A percentile compares a stretch with the other conserved stretches of the same genome.
These are phyloP conservation scores for Chouioia cunea DNA, from an alignment of 2,888 invertebrate genomes.

Conservation along the genomic window DNA sequence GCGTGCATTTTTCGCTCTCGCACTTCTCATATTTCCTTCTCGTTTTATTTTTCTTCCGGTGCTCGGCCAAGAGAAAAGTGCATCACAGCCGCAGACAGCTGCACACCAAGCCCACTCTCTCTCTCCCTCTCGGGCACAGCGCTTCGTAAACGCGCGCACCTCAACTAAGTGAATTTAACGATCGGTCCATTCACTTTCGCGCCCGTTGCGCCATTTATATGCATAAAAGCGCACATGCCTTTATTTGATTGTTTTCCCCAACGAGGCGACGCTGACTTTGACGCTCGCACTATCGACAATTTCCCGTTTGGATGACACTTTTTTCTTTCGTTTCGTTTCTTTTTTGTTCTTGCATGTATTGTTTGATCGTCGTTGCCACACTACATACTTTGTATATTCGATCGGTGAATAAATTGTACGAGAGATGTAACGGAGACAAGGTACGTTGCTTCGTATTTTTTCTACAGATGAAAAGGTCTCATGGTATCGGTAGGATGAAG, in stretches of 20 bases:
- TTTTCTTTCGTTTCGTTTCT: too few species aligned
- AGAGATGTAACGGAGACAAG: too few species aligned
- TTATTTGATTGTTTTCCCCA: constrained; percentile 41
- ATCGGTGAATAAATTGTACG: neutral
- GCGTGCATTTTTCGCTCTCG: constrained; percentile 38
- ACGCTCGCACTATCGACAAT: too few species aligned
- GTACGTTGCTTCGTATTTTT: too few species aligned
- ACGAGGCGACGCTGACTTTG: neutral
- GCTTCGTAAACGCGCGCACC: constrained; percentile 11
- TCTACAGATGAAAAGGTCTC: too few species aligned
- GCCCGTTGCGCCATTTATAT: neutral
- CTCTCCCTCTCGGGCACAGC: constrained; percentile 4
- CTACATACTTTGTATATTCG: too few species aligned
- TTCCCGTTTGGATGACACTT: too few species aligned
- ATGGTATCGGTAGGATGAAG: too few species aligned
- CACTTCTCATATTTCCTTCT: constrained; percentile 40
- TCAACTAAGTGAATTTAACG: constrained; percentile 38
- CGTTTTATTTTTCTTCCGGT: constrained; percentile 38
- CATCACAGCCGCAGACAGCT: constrained; percentile 39
- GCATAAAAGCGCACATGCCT: constrained; percentile 9
- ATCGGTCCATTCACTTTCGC: constrained; percentile 38
- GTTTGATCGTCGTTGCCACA: too few species aligned
- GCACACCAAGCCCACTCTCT: constrained; percentile 6
- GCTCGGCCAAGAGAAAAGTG: constrained; percentile 28
- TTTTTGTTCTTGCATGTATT: too few species aligned